Evolutionary conservation across 64 coral and sea anemone genomes (phyloP).

Genomic region (Acropora tenuis): DNA sequence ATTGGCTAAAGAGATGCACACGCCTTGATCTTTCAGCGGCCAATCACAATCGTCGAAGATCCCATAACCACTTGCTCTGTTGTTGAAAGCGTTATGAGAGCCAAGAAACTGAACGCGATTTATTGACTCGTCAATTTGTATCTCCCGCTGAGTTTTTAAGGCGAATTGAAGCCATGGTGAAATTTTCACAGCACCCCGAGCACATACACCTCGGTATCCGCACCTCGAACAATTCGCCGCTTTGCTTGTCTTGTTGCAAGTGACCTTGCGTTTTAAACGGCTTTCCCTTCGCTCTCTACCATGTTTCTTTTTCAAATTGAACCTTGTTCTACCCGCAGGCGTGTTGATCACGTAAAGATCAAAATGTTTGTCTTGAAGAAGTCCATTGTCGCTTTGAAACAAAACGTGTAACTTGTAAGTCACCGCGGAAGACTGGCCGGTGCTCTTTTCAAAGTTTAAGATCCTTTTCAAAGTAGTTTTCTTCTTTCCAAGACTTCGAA

Average conservation of each 20-base stretch:
- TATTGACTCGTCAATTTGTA: conserved; percentile 52
- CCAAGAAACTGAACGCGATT: conserved; percentile 60
- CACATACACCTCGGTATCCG: conserved; percentile 64
- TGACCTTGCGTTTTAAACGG: background rate
- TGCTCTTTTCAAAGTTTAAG: background rate
- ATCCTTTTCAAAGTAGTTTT: background rate
- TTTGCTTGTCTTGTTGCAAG: conserved; percentile 50
- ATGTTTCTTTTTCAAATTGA: background rate
- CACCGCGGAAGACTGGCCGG: background rate
- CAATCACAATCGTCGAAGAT: conserved; percentile 64
- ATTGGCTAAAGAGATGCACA: conserved; percentile 73
- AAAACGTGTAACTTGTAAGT: conserved; percentile 7
- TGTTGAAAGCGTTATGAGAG: conserved; percentile 70
- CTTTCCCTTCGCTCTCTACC: conserved; percentile 1
- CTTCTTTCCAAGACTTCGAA: background rate
- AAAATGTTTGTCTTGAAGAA: background rate
- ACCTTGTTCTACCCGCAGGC: background rate
- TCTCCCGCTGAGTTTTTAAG: conserved; percentile 65
- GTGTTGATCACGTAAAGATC: background rate
- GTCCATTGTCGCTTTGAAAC: background rate
- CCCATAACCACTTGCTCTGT: conserved; percentile 62
- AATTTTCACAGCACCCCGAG: conserved; percentile 39
- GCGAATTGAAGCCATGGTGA: conserved; percentile 64
- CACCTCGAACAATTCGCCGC: conserved; percentile 68
- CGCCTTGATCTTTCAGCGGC: conserved; percentile 34